A percentile compares a stretch with the other conserved stretches of the same genome.
These are phyloP conservation scores for Sinella curviseta DNA, from an alignment of 1,140 invertebrate species.

Conservation along the genomic window DNA sequence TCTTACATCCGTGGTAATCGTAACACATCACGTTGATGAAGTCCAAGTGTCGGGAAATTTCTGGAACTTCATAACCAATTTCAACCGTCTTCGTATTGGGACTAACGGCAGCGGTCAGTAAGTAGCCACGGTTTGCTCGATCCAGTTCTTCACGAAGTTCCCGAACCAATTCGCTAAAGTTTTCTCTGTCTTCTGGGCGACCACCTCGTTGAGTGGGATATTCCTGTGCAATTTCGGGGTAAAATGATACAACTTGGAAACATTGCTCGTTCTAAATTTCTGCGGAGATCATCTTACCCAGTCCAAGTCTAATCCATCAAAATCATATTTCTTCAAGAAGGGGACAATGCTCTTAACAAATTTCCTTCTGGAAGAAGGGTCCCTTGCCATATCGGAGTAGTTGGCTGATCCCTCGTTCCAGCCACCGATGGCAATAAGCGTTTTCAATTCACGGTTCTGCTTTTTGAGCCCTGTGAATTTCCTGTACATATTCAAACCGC, in stretches of 20 bases:
- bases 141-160: constrained; percentile 63
- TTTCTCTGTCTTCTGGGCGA: constrained; percentile 25
- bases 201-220: constrained; percentile 41
- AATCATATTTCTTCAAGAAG: constrained; percentile 60
- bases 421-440: constrained; percentile 71
- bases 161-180: constrained; percentile 55
- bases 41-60: constrained; percentile 59
- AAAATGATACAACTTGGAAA: too few relatives aligned
- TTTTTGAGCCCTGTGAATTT: constrained; percentile 61
- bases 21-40: constrained; percentile 71
- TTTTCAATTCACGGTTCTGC: constrained; percentile 64
- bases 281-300: too few relatives aligned
- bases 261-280: too few relatives aligned
- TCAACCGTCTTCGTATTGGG: constrained; percentile 59
- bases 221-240: too few relatives aligned
- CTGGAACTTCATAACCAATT: constrained; percentile 63
- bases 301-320: constrained; percentile 66
- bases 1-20: constrained; percentile 65
- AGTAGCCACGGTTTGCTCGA: constrained; percentile 54
- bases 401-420: constrained; percentile 69
- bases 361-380: constrained; percentile 50
- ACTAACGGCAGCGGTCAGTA: constrained; percentile 66
- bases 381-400: constrained; percentile 60
- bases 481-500: constrained; percentile 53
- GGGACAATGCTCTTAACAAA: constrained; percentile 64